A percentile compares a stretch with the other conserved stretches of the same genome.
These are phyloP conservation scores for Lydus trimaculatus DNA, from an alignment of 2,888 invertebrate genomes.

Conservation along the genomic window DNA sequence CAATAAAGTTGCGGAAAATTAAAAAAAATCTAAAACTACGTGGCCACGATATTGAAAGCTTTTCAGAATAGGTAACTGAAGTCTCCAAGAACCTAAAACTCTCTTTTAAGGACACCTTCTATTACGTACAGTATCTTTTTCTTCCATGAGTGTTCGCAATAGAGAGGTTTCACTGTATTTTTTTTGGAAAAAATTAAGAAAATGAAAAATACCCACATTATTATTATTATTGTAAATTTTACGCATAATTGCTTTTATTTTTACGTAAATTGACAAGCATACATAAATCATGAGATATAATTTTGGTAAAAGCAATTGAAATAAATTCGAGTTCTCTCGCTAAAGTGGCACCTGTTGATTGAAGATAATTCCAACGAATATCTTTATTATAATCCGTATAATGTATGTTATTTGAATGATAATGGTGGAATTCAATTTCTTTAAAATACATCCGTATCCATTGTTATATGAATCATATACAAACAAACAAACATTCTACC, in stretches of 20 bases:
- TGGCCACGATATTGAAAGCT: too few species aligned
- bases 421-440: conserved; percentile 12
- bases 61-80: too few species aligned
- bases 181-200: neutral
- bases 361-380: conserved; percentile 28
- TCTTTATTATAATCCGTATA: conserved; percentile 20
- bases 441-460: neutral
- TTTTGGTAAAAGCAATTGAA: conserved; percentile 30
- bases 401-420: conserved; percentile 19
- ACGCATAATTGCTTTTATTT: conserved; percentile 12
- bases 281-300: conserved; percentile 28
- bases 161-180: too few species aligned
- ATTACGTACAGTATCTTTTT: too few species aligned
- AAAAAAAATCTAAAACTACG: too few species aligned
- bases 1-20: too few species aligned
- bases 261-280: conserved; percentile 19
- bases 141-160: too few species aligned
- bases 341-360: conserved; percentile 37
- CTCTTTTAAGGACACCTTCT: too few species aligned
- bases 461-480: neutral
- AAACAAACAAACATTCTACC: neutral
- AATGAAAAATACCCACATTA: neutral
- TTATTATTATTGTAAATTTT: neutral
- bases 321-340: conserved; percentile 35
- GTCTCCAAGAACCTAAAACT: too few species aligned